These are phyloP conservation scores for Echinops telfairi DNA, from an alignment of 2,113 vertebrate genomes.

Conservation along the genomic window DNA sequence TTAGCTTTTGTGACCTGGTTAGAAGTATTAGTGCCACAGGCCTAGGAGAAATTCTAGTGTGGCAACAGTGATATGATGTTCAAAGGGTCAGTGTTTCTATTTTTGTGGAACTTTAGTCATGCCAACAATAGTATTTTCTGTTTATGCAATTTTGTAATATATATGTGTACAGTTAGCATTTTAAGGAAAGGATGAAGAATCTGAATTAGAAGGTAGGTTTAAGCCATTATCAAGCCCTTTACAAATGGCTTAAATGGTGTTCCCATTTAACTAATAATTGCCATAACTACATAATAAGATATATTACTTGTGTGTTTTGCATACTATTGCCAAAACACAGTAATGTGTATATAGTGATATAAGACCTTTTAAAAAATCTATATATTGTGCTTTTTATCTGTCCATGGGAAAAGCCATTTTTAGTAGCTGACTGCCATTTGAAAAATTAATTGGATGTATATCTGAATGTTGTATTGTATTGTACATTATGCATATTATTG, in stretches of 20 bases:
- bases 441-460: slow-evolving; percentile 89
- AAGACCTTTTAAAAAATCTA: slow-evolving; percentile 80
- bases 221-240: slow-evolving; percentile 76
- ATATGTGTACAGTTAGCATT: slow-evolving; percentile 83
- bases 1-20: slow-evolving; percentile 75
- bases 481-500: slow-evolving; percentile 91
- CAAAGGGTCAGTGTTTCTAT: slow-evolving; percentile 83
- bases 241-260: slow-evolving; percentile 79
- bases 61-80: slow-evolving; percentile 81
- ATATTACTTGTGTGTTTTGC: slow-evolving; percentile 85
- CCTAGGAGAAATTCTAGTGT: slow-evolving; percentile 67
- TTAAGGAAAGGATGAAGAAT: slow-evolving; percentile 75
- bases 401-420: slow-evolving; percentile 92
- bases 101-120: slow-evolving; percentile 82
- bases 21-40: slow-evolving; percentile 77
- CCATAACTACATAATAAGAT: slow-evolving; percentile 77
- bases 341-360: slow-evolving; percentile 86
- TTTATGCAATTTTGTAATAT: slow-evolving; percentile 85
- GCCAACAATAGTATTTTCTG: slow-evolving; percentile 78
- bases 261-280: slow-evolving; percentile 76
- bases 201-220: slow-evolving; percentile 85
- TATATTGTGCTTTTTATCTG: slow-evolving; percentile 93
- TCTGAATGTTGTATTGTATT: slow-evolving; percentile 93
- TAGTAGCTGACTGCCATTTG: slow-evolving; percentile 89
- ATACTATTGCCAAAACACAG: slow-evolving; percentile 87